Conservation (phyloP, 2,888 invertebrate genomes). For the Cryptus armator region DNA sequence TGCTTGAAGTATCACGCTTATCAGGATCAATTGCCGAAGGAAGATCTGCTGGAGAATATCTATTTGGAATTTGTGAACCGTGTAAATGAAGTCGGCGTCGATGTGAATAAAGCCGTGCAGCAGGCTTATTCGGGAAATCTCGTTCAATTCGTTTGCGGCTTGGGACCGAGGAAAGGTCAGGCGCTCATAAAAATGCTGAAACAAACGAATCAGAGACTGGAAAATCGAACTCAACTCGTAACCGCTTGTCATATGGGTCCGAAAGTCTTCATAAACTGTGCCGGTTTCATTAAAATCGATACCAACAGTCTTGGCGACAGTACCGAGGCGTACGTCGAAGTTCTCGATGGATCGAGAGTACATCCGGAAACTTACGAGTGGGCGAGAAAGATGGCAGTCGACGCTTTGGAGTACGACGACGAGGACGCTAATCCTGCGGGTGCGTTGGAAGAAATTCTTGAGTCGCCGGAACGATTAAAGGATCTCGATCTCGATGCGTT, state of each 20-base stretch:
- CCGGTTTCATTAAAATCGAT: conserved; percentile 99
- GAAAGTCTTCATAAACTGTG: conserved; percentile 99
- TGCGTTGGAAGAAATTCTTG: conserved; percentile 98
- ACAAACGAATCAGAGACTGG: conserved; percentile 95
- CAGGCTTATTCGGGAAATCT: conserved; percentile 95
- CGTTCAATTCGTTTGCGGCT: conserved; percentile 98
- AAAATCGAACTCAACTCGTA: conserved; percentile 97
- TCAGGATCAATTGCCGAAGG: conserved; percentile 92
- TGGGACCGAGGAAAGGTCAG: conserved; percentile 97
- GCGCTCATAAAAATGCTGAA: conserved; percentile 94
- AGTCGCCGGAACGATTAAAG: conserved; percentile 96
- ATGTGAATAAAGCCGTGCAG: conserved; percentile 96
- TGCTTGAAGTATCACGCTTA: conserved; percentile 96
- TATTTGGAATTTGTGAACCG: conserved; percentile 97
- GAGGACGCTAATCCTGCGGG: conserved; percentile 98
- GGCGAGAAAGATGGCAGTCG: conserved; percentile 99
- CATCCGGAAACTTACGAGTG: conserved; percentile 99
- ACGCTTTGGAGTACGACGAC: conserved; percentile 99
- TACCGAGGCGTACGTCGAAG: conserved; percentile 97
- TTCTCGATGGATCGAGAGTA: conserved; percentile 98
- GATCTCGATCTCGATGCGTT: conserved; percentile 99
- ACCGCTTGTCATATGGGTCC: conserved; percentile 99
- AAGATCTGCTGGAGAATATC: conserved; percentile 94
- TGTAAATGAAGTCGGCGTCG: conserved; percentile 99
- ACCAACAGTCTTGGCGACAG: conserved; percentile 97